A percentile compares a stretch with the other conserved stretches of the same genome.
These are phyloP conservation scores for Pseudomyrmex sp. DNA, from an alignment of 1,140 invertebrate species.

Conservation along the genomic window DNA sequence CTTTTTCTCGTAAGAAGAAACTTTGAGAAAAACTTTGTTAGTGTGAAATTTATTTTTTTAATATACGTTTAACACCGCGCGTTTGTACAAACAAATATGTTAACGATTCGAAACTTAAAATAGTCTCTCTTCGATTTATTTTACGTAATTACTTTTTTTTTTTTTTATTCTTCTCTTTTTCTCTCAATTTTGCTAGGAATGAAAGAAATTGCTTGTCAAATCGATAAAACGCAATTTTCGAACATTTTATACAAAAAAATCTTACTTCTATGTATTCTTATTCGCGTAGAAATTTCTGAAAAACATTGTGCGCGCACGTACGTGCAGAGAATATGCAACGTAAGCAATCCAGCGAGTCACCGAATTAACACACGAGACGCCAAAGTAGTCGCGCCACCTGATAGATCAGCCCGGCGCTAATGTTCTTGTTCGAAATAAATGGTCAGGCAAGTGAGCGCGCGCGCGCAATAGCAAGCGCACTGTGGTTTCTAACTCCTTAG, in stretches of 20 bases:
- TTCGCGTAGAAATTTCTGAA: not conserved
- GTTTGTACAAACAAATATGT: too few species aligned
- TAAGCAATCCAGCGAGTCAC: conserved; percentile 25
- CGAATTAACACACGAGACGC: conserved; percentile 3
- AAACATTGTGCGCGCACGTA: not conserved
- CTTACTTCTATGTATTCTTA: not conserved
- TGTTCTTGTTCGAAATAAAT: conserved; percentile 78
- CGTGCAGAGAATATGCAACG: conserved; percentile 12
- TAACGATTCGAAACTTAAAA: too few species aligned
- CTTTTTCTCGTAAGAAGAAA: not conserved
- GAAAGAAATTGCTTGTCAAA: not conserved
- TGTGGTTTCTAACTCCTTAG: conserved; percentile 72
- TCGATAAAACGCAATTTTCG: not conserved
- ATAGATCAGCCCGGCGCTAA: conserved; percentile 69
- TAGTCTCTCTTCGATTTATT: too few species aligned
- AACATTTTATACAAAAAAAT: not conserved
- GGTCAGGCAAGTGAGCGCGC: conserved; percentile 58
- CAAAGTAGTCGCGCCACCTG: conserved; percentile 74
- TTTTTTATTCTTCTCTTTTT: not conserved
- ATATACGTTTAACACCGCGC: not conserved
- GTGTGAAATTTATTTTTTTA: not conserved
- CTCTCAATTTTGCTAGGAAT: not conserved
- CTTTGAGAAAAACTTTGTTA: not conserved
- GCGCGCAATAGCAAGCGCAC: conserved; percentile 51
- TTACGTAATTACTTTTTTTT: too few species aligned